Evolutionary conservation across 2,888 invertebrate species (phyloP).

Genomic region (Cerastoderma edule): DNA sequence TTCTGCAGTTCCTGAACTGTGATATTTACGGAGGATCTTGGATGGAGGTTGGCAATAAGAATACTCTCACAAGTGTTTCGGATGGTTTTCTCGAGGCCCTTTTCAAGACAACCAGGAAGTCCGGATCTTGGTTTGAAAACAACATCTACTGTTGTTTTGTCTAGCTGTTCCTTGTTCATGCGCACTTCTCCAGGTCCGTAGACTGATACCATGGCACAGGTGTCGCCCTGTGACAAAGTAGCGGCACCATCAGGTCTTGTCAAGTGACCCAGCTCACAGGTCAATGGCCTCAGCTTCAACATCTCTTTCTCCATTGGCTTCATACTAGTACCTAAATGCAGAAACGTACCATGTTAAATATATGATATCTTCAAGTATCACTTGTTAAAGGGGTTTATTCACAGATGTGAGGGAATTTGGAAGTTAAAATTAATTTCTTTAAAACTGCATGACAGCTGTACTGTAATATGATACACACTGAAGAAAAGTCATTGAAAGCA

Average conservation of each 20-base stretch:
- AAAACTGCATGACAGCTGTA: too few species aligned
- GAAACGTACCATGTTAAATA: too few species aligned
- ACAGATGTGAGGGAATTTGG: too few species aligned
- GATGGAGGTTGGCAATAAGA: conserved; percentile 89
- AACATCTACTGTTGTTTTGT: conserved; percentile 92
- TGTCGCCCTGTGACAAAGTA: conserved; percentile 87
- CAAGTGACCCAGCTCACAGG: conserved; percentile 72
- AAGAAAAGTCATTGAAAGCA: too few species aligned
- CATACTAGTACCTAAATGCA: conserved; percentile 24
- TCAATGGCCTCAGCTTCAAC: conserved; percentile 60
- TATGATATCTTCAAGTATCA: too few species aligned
- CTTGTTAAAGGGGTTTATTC: too few species aligned
- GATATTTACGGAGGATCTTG: conserved; percentile 91
- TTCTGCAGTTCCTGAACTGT: conserved; percentile 95
- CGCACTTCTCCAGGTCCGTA: conserved; percentile 93
- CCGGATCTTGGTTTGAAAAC: conserved; percentile 91
- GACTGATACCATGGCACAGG: conserved; percentile 90
- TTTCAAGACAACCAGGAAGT: conserved; percentile 89
- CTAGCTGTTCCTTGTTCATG: conserved; percentile 90
- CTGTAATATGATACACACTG: too few species aligned
- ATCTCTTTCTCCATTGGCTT: conserved; percentile 26
- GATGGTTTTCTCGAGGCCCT: conserved; percentile 90
- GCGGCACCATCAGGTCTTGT: conserved; percentile 79
- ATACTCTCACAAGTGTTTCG: conserved; percentile 91
- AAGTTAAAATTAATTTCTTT: too few species aligned